phyloP scores from a whole-genome alignment of 1,140 invertebrate genomes.

The Drosophila nannoptera region DNA sequence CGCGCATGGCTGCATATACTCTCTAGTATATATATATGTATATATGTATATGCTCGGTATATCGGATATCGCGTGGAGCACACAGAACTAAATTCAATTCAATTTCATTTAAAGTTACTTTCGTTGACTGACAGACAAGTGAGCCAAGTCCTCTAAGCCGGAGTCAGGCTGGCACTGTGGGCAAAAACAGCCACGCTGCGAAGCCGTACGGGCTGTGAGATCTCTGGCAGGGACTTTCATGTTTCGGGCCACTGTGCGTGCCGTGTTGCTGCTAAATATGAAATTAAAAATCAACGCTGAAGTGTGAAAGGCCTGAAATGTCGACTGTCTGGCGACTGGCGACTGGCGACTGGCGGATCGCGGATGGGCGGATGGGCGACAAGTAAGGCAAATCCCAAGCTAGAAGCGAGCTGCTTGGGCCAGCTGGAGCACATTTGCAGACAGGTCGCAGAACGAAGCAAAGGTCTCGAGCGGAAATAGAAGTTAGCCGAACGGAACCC shows the following conservation, averaged over 20 bases:
- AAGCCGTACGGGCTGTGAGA: neutral
- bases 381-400: slow-evolving; percentile 37
- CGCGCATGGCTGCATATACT: no score
- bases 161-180: slow-evolving; percentile 44
- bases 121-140: slow-evolving; percentile 74
- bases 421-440: slow-evolving; percentile 51
- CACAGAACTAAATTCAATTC: slow-evolving; percentile 77
- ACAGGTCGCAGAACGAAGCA: slow-evolving; percentile 63
- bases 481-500: slow-evolving; percentile 39
- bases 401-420: slow-evolving; percentile 20
- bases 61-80: slow-evolving; percentile 63
- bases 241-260: slow-evolving; percentile 33
- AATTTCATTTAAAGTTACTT: slow-evolving; percentile 78
- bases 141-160: slow-evolving; percentile 57
- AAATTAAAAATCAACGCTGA: slow-evolving; percentile 77
- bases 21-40: no score
- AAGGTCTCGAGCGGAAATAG: slow-evolving; percentile 68
- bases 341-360: neutral
- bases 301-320: slow-evolving; percentile 69
- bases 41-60: slow-evolving; percentile 27
- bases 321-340: slow-evolving; percentile 42
- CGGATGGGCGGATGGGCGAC: neutral
- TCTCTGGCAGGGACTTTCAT: neutral
- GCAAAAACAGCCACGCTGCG: neutral
- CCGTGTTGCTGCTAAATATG: slow-evolving; percentile 62